phyloP scores from a whole-genome alignment of 2,113 vertebrate genomes.

The Percopsis transmontana region DNA sequence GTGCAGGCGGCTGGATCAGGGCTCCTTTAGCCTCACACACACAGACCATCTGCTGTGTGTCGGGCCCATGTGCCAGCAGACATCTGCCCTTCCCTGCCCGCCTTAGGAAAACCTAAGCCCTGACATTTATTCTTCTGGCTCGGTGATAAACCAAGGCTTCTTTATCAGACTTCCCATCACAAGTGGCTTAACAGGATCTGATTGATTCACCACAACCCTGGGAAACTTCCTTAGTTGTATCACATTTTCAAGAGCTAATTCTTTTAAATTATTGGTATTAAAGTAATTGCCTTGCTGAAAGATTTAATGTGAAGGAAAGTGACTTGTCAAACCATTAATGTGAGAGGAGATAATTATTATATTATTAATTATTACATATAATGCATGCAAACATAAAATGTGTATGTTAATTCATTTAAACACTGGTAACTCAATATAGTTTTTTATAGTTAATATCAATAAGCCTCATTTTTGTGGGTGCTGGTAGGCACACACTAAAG shows the following conservation, averaged over 20 bases:
- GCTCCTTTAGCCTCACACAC: conserved; percentile 4
- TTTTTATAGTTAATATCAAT: too few relatives aligned
- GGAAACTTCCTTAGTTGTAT: conserved; percentile 3
- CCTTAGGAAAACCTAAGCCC: conserved; percentile 25
- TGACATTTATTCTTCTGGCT: conserved; percentile 15
- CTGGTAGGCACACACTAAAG: too few relatives aligned
- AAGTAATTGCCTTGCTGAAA: not conserved
- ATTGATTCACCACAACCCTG: not conserved
- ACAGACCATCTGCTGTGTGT: conserved; percentile 34
- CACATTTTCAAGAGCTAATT: not conserved
- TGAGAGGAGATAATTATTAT: not conserved
- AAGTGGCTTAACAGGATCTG: not conserved
- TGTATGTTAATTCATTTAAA: too few relatives aligned
- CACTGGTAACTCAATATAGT: too few relatives aligned
- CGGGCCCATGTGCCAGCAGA: conserved; percentile 40
- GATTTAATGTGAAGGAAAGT: not conserved
- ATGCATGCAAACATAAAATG: too few relatives aligned
- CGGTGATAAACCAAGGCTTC: not conserved
- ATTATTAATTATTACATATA: too few relatives aligned
- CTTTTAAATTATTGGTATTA: not conserved
- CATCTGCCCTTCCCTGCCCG: conserved; percentile 37
- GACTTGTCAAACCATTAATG: not conserved
- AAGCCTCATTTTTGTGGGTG: too few relatives aligned
- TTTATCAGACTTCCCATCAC: not conserved
- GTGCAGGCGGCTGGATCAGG: not conserved